Evolutionary conservation across 2,888 invertebrate species (phyloP), one percentile per base, ranked within the genome.

Genomic region (Nasonovia ribisnigri): DNA sequence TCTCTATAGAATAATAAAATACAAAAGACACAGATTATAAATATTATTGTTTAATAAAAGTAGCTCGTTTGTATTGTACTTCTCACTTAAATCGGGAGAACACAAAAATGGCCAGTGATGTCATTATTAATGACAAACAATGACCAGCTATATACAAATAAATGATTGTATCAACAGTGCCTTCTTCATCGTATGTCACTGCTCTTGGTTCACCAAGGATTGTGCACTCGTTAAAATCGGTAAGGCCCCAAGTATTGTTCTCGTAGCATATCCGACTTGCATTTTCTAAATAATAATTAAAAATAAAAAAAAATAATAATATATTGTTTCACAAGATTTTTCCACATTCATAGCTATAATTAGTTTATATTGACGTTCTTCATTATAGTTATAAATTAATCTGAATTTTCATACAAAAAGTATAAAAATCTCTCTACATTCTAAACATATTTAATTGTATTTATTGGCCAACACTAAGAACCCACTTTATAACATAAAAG

Each of bases 231-330:
- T 60, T 90, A 51, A 86, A 93, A 51, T 93, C 86, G 48, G 93
- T 93, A 20, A 90, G 60, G 94, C 97, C 97, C 99, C 99, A 99
- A 20, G 97, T 97, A n/a, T 98, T 98, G 95, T 98, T 97, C 95
- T 96, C 95, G 95, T 96, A 96, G 95, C 99, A 99, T 95, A 96
- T 96, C 95, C 95, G 95, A 67, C 84, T 90, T 4, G 90, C 94
- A 29, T 92, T 87, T 84, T 88, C 93, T 94, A 67, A 84, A 84
- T 24, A 88, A 90, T 48, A 16, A 90, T 77, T 36, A 36, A 77
- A 77, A 77, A 36, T 8, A 77, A 77, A 20, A 77, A 77, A 2
- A 77, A 20, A 26, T 57, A 54, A 54, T 67, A 67, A 29, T 67
- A 60, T 16, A 20, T 36, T 77, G 13, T 67, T 5, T 5, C 6